phyloP scores from a whole-genome alignment of 2,797 vertebrate species.

The Acrossocheilus fasciatus region DNA sequence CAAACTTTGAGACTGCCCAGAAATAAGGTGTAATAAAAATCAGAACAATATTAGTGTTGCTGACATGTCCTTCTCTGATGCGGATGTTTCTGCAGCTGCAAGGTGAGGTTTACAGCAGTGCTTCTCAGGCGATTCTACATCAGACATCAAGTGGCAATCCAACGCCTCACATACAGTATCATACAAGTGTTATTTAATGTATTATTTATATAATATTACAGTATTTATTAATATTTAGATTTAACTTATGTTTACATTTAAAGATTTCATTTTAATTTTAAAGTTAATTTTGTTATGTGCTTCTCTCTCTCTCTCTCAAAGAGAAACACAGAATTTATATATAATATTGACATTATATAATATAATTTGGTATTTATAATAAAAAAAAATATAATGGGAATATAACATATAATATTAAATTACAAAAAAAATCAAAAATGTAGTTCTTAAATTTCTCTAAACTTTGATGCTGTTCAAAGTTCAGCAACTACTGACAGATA shows the following conservation, averaged over 20 bases:
- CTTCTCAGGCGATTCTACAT: not conserved
- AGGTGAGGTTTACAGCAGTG: not conserved
- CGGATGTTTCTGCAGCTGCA: not conserved
- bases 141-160: not conserved
- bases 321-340: not conserved
- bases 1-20: not conserved
- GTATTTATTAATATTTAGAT: not conserved
- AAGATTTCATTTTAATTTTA: not conserved
- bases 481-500: not conserved
- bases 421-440: not conserved
- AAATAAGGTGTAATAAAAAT: conserved; percentile 2
- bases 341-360: not conserved
- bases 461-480: not conserved
- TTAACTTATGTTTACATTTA: not conserved
- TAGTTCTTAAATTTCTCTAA: not conserved
- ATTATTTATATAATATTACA: not conserved
- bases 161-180: not conserved
- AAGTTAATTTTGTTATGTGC: too few species aligned
- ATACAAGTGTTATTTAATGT: not conserved
- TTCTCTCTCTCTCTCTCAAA: not conserved
- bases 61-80: not conserved
- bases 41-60: not conserved
- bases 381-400: not conserved
- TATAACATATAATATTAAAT: not conserved
- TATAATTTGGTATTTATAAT: too few species aligned